Percentiles rank a stretch among this genome's conserved stretches.
Conservation (phyloP, 2,797 vertebrate genomes). For the Rhabdophis nuchalis region DNA sequence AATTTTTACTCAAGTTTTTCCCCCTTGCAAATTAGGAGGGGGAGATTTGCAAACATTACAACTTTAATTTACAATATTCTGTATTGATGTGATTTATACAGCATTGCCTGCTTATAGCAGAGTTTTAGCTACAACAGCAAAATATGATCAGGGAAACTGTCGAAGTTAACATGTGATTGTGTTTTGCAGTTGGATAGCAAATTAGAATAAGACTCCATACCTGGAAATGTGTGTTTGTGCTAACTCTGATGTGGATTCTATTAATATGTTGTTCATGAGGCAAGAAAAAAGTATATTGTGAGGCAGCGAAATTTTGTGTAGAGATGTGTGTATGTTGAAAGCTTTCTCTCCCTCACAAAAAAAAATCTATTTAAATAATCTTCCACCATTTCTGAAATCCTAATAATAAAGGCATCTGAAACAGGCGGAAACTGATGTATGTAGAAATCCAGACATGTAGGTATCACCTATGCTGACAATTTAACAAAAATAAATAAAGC, state of each 20-base stretch:
- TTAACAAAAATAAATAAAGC: background rate
- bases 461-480: background rate
- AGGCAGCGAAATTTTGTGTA: background rate
- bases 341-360: background rate
- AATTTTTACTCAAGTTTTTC: background rate
- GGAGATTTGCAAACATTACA: conserved; percentile 16
- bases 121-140: background rate
- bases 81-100: background rate
- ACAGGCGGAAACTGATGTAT: background rate
- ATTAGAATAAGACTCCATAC: background rate
- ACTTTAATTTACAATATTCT: background rate
- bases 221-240: background rate
- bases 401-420: background rate
- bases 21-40: background rate
- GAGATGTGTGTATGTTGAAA: background rate
- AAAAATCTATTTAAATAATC: background rate
- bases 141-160: background rate
- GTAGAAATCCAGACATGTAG: background rate
- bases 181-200: background rate
- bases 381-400: background rate
- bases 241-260: background rate
- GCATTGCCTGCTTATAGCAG: background rate
- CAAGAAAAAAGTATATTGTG: background rate
- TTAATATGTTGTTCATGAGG: background rate
- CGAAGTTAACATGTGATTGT: background rate